Evolutionary conservation across 2,888 invertebrate species (phyloP).

Genomic region (Volucella bombylans): DNA sequence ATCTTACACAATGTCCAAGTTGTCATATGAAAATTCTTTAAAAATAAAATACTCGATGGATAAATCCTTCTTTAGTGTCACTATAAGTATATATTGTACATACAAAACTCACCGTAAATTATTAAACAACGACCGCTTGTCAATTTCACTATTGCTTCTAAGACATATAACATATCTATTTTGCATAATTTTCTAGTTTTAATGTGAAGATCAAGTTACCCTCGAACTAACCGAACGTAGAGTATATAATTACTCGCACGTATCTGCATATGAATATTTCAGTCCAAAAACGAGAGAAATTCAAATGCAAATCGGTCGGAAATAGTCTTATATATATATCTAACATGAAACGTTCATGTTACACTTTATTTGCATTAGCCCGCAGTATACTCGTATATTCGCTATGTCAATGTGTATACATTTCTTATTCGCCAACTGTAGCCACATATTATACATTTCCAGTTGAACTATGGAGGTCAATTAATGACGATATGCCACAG

Average conservation of each 20-base stretch:
- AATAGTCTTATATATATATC: neutral
- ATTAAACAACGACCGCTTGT: slow-evolving; percentile 13
- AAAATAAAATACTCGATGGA: neutral
- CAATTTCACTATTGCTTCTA: slow-evolving; percentile 8
- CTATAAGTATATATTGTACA: neutral
- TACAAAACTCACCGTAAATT: slow-evolving; percentile 8
- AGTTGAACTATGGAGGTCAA: slow-evolving; percentile 70
- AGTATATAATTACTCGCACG: neutral
- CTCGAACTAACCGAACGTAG: slow-evolving; percentile 18
- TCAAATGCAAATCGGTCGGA: slow-evolving; percentile 43
- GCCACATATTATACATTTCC: slow-evolving; percentile 28
- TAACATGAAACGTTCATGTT: neutral
- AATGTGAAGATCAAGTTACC: slow-evolving; percentile 51
- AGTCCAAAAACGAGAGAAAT: slow-evolving; percentile 1
- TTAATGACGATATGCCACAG: slow-evolving; percentile 64
- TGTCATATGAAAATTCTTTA: slow-evolving; percentile 24
- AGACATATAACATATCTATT: slow-evolving; percentile 32
- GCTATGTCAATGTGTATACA: neutral
- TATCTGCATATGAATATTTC: slow-evolving; percentile 15
- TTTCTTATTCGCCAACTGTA: slow-evolving; percentile 2
- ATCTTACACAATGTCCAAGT: neutral
- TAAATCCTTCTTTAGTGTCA: neutral
- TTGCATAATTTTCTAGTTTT: slow-evolving; percentile 55
- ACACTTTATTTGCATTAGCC: slow-evolving; percentile 41
- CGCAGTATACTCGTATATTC: too few species aligned